phyloP scores from a whole-genome alignment of 2,888 invertebrate species.

The Caenorhabditis macrosperma region DNA sequence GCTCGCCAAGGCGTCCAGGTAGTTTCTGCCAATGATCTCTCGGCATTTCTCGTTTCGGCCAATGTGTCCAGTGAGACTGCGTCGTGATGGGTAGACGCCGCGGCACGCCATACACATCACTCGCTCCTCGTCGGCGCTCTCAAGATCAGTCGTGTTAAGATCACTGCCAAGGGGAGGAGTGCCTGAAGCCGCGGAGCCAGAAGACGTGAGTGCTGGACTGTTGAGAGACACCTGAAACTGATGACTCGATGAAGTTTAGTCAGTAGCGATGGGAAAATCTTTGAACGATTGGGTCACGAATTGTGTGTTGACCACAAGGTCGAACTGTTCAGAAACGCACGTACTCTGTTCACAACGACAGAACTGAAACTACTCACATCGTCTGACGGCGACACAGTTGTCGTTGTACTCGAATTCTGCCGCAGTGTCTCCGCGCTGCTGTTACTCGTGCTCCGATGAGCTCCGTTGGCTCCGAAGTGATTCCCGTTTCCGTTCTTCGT shows the following conservation, averaged over 20 bases:
- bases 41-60: constrained; percentile 78
- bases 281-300: too few relatives aligned
- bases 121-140: constrained; percentile 64
- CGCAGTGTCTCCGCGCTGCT: constrained; percentile 44
- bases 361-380: constrained; percentile 34
- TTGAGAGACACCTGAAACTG: constrained; percentile 48
- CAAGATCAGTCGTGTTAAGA: constrained; percentile 42
- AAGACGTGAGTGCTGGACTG: constrained; percentile 54
- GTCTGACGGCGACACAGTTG: constrained; percentile 51
- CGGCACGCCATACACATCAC: constrained; percentile 76
- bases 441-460: constrained; percentile 42
- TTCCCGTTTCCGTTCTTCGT: background rate
- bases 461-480: constrained; percentile 15
- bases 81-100: constrained; percentile 74
- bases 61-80: constrained; percentile 76
- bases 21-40: constrained; percentile 72
- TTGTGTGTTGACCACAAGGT: too few relatives aligned
- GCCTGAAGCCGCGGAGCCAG: constrained; percentile 54
- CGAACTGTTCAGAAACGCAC: too few relatives aligned
- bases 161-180: constrained; percentile 53
- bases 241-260: background rate
- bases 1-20: constrained; percentile 70
- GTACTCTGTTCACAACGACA: background rate
- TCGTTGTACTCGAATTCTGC: constrained; percentile 28
- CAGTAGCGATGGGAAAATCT: background rate